Conservation (phyloP, 2,888 invertebrate species). For the Drymonia ruficornis region DNA sequence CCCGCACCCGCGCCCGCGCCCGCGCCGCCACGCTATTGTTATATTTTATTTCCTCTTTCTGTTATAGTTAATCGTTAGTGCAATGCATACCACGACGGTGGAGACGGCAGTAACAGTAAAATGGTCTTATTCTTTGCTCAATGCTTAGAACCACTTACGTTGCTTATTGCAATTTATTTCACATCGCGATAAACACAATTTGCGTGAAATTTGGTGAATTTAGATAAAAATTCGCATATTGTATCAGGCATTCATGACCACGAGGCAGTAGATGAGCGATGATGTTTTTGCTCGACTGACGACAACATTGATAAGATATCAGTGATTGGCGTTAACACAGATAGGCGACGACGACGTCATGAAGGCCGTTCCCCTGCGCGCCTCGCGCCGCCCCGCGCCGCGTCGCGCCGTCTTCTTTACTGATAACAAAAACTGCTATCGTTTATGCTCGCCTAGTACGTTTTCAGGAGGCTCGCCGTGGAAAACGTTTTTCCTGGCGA, state of each 20-base stretch:
- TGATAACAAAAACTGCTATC: constrained; percentile 73
- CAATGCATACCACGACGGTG: no score
- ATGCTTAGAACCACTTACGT: background rate
- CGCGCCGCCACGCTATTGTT: background rate
- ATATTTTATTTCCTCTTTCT: no score
- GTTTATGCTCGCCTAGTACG: constrained; percentile 77
- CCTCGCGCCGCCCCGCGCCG: constrained; percentile 33
- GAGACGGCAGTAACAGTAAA: background rate
- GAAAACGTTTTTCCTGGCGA: constrained; percentile 66
- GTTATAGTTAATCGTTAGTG: no score
- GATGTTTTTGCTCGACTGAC: constrained; percentile 39
- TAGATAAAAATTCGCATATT: constrained; percentile 54
- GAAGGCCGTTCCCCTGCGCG: constrained; percentile 49
- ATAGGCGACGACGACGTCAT: constrained; percentile 60
- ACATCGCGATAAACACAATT: constrained; percentile 10
- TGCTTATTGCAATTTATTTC: background rate
- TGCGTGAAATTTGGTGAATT: constrained; percentile 45
- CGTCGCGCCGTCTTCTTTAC: constrained; percentile 41
- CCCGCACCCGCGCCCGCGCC: no score
- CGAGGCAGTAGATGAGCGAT: constrained; percentile 40
- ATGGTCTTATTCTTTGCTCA: no score
- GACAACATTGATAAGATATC: constrained; percentile 70
- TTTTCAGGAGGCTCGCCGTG: constrained; percentile 68
- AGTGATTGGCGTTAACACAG: constrained; percentile 56
- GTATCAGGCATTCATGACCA: constrained; percentile 59